These are phyloP conservation scores for Caenorhabditis japonica DNA, from an alignment of 2,888 invertebrate genomes.

Conservation along the genomic window DNA sequence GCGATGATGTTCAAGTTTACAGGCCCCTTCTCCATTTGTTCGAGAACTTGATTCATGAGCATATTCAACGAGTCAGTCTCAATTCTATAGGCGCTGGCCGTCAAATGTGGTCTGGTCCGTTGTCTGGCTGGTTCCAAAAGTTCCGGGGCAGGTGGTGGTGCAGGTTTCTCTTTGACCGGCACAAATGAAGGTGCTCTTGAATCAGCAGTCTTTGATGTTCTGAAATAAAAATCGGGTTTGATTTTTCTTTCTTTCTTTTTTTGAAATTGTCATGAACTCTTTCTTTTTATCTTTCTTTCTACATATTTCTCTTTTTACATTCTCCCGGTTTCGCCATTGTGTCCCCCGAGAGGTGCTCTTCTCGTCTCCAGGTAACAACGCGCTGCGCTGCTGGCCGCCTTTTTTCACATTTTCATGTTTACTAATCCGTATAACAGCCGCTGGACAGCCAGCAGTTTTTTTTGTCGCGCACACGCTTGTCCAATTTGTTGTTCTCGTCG, in stretches of 20 bases:
- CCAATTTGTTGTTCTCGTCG: conserved; percentile 16
- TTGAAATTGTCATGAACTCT: too few relatives aligned
- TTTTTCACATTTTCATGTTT: conserved; percentile 2
- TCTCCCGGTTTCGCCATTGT: neutral
- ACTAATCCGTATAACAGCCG: conserved; percentile 37
- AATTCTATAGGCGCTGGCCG: conserved; percentile 64
- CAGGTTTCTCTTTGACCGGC: conserved; percentile 54
- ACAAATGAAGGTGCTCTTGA: conserved; percentile 63
- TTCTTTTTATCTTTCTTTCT: too few relatives aligned
- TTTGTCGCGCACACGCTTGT: conserved; percentile 21
- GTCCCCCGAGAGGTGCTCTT: neutral
- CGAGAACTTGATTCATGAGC: conserved; percentile 76
- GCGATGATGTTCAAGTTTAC: conserved; percentile 74
- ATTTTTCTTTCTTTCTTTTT: neutral
- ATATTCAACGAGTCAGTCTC: conserved; percentile 76
- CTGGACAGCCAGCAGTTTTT: conserved; percentile 45
- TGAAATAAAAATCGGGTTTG: conserved; percentile 29
- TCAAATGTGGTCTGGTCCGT: conserved; percentile 34
- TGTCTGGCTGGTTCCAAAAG: conserved; percentile 33
- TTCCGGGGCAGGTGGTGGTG: conserved; percentile 13
- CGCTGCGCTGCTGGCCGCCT: neutral
- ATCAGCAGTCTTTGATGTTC: conserved; percentile 37
- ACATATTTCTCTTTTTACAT: too few relatives aligned
- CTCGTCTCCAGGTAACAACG: conserved; percentile 42
- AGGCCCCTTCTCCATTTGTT: conserved; percentile 76